Conservation (phyloP, 2,113 vertebrate species). For the Alethe castanea region DNA sequence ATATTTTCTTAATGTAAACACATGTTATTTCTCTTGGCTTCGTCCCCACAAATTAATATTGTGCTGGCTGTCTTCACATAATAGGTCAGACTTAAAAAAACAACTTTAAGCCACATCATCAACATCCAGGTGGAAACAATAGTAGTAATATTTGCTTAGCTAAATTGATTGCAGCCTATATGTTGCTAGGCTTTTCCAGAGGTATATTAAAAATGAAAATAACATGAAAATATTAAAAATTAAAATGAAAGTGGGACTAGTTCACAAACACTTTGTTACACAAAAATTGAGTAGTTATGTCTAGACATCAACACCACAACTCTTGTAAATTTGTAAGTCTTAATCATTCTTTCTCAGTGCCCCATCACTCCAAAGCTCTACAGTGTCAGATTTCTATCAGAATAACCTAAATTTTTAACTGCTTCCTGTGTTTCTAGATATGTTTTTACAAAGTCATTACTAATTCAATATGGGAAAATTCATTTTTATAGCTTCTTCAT, state of each 20-base stretch:
- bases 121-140: not conserved
- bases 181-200: not conserved
- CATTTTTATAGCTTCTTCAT: not conserved
- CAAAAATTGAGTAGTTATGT: not conserved
- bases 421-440: not conserved
- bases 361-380: not conserved
- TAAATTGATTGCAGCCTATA: not conserved
- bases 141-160: not conserved
- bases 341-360: not conserved
- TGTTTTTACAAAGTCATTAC: not conserved
- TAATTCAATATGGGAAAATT: not conserved
- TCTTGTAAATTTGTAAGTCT: not conserved
- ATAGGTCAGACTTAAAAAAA: not conserved
- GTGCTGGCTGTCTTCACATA: not conserved
- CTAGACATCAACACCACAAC: not conserved
- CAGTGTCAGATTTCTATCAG: not conserved
- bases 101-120: not conserved
- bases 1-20: not conserved
- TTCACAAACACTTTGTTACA: not conserved
- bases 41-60: not conserved
- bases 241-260: not conserved
- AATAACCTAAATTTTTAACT: not conserved
- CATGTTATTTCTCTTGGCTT: not conserved
- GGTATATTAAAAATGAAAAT: not conserved
- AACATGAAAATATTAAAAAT: not conserved